These are phyloP conservation scores for Calliopsis andreniformis DNA, from an alignment of 1,140 invertebrate species.

Conservation along the genomic window DNA sequence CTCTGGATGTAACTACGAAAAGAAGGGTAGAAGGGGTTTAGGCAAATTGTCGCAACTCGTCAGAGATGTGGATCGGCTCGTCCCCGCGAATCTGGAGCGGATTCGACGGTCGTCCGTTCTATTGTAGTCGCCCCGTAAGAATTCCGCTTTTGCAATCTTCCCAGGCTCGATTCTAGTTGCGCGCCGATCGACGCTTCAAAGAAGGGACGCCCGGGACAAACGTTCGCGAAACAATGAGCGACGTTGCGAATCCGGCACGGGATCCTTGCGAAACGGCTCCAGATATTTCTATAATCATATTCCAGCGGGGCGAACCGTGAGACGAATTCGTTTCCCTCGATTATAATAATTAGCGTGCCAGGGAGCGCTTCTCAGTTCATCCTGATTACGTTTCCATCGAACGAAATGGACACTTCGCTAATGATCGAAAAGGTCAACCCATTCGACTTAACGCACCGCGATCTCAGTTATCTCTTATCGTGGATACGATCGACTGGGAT, in stretches of 20 bases:
- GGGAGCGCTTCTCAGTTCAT: background rate
- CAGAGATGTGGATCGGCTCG: constrained; percentile 31
- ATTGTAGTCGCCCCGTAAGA: constrained; percentile 71
- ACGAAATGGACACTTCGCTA: background rate
- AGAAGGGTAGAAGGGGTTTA: background rate
- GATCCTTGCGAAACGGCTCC: constrained; percentile 60
- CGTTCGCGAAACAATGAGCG: constrained; percentile 65
- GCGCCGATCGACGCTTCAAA: constrained; percentile 58
- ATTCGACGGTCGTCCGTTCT: constrained; percentile 71
- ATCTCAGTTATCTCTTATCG: constrained; percentile 13
- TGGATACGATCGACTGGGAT: too few relatives aligned
- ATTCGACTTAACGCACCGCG: background rate
- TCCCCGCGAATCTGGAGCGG: constrained; percentile 63
- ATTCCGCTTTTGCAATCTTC: constrained; percentile 77
- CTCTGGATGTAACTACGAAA: too few relatives aligned
- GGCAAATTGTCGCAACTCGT: constrained; percentile 42
- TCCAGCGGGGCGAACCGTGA: constrained; percentile 26
- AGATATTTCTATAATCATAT: constrained; percentile 67
- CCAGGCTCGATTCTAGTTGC: constrained; percentile 68
- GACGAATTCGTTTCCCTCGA: constrained; percentile 31
- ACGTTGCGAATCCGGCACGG: constrained; percentile 61
- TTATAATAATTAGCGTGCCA: constrained; percentile 14
- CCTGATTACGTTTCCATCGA: background rate
- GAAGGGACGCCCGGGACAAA: constrained; percentile 61
- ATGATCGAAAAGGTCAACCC: background rate